Percentiles rank a stretch among this genome's conserved stretches.
Conservation (phyloP, 2,113 vertebrate species). For the Zosterops hypoxanthus region DNA sequence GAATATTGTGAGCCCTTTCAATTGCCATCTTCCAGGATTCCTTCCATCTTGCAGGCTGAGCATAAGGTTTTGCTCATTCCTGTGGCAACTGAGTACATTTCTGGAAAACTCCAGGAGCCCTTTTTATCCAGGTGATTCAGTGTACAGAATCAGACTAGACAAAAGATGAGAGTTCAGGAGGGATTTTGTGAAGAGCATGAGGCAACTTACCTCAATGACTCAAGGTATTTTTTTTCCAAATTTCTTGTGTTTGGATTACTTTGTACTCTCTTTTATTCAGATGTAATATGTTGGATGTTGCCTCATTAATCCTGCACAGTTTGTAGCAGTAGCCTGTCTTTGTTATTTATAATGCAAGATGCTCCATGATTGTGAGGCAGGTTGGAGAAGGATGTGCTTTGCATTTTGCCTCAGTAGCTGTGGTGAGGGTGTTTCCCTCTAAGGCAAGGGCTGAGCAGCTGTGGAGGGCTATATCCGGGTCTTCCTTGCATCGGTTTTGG, state of each 20-base stretch:
- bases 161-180: neutral
- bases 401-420: neutral
- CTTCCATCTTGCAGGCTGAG: neutral
- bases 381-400: neutral
- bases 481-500: rapidly evolving
- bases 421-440: neutral
- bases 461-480: neutral
- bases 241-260: neutral
- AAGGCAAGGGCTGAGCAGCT: neutral
- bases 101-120: neutral
- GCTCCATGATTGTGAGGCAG: neutral
- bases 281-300: neutral
- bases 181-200: neutral
- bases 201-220: neutral
- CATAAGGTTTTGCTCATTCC: neutral
- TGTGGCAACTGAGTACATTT: neutral
- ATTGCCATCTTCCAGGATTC: neutral
- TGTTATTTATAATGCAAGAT: neutral
- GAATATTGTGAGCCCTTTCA: neutral
- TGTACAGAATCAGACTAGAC: neutral
- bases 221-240: neutral
- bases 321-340: neutral
- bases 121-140: neutral
- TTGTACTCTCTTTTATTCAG: neutral
- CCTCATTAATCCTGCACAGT: neutral